phyloP scores from a whole-genome alignment of 2,888 invertebrate species.

The Clivina fossor region DNA sequence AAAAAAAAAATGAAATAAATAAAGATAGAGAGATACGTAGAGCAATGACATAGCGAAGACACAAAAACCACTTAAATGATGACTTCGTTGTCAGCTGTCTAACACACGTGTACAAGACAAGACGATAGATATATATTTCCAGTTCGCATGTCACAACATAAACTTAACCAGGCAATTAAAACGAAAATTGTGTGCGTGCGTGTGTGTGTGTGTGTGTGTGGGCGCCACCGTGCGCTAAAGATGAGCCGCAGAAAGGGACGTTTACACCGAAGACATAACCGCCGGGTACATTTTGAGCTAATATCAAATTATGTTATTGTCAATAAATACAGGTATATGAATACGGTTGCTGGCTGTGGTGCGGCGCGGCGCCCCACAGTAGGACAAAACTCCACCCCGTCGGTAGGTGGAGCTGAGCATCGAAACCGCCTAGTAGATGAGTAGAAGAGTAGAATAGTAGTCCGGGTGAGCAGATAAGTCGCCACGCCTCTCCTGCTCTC shows the following conservation, averaged over 20 bases:
- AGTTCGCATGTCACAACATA: constrained; percentile 16
- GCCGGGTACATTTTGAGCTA: constrained; percentile 31
- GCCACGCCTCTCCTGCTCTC: constrained; percentile 34
- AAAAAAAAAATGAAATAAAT: no score
- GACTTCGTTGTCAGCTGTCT: constrained; percentile 28
- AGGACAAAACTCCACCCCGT: constrained; percentile 17
- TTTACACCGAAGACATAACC: constrained; percentile 23
- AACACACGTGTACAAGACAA: constrained; percentile 13
- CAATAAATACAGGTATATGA: constrained; percentile 35
- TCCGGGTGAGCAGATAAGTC: constrained; percentile 38
- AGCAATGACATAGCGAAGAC: no score
- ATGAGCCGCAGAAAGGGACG: no score
- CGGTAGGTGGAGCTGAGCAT: constrained; percentile 16
- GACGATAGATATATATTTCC: no score
- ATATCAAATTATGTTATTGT: constrained; percentile 35
- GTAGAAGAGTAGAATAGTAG: constrained; percentile 38
- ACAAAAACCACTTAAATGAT: constrained; percentile 12
- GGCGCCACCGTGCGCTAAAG: constrained; percentile 27
- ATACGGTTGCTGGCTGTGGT: constrained; percentile 45
- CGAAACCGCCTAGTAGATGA: constrained; percentile 24
- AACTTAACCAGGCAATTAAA: constrained; percentile 31
- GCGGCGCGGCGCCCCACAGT: constrained; percentile 49
- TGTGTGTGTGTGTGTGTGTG: constrained; percentile 37
- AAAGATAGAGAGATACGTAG: no score
- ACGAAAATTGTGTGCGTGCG: constrained; percentile 39